Conservation (phyloP, 2,113 vertebrate genomes). For the Nycticorax nycticorax region DNA sequence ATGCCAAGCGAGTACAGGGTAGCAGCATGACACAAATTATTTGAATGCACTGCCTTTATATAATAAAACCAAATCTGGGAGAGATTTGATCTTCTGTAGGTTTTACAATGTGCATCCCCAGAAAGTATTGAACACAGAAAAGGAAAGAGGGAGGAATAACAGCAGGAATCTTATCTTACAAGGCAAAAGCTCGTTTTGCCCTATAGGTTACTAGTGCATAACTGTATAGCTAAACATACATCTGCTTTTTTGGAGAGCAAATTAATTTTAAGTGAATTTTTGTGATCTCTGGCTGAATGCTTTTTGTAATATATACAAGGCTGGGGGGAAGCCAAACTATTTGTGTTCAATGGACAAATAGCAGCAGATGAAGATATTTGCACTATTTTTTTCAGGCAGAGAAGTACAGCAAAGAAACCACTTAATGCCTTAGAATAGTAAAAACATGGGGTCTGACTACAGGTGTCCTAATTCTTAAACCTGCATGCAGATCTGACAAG, state of each 20-base stretch:
- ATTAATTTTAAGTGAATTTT: not conserved
- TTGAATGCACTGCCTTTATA: constrained; percentile 33
- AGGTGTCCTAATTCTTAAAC: not conserved
- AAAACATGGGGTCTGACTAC: not conserved
- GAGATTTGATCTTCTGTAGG: constrained; percentile 33
- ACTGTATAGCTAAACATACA: not conserved
- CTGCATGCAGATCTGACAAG: not conserved
- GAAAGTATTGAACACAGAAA: not conserved
- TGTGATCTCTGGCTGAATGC: not conserved
- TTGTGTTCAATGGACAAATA: not conserved
- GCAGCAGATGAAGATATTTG: not conserved
- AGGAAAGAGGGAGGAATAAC: not conserved
- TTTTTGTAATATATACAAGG: not conserved
- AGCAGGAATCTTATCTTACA: not conserved
- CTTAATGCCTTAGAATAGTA: not conserved
- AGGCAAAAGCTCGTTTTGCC: not conserved
- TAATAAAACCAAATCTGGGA: constrained; percentile 2
- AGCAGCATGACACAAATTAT: constrained; percentile 31
- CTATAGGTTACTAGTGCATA: not conserved
- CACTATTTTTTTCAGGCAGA: not conserved
- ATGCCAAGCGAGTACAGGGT: not conserved
- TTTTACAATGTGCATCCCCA: constrained; percentile 12
- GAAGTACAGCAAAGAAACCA: not conserved
- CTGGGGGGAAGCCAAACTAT: not conserved
- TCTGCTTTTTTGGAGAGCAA: not conserved